These are phyloP conservation scores for Arremon aurantiirostris DNA, from an alignment of 2,797 vertebrate genomes.

Conservation along the genomic window DNA sequence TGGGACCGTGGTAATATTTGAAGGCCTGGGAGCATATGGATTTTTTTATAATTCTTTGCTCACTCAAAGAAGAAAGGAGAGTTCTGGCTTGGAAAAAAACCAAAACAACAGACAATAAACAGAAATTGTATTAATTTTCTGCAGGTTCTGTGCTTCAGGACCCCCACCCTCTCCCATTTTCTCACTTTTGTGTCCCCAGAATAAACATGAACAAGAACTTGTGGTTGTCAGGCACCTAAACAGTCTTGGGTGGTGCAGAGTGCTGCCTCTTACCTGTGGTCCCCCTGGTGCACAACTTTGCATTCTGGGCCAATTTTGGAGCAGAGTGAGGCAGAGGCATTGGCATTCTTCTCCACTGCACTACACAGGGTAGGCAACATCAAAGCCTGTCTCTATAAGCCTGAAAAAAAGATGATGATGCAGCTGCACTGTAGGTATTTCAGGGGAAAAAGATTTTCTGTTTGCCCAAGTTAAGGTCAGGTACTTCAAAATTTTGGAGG, in stretches of 20 bases:
- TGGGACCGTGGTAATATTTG: neutral
- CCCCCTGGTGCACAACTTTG: neutral
- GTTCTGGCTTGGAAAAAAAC: neutral
- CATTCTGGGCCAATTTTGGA: neutral
- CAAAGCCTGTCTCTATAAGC: neutral
- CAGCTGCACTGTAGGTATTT: neutral
- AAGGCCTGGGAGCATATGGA: neutral
- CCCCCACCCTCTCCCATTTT: neutral
- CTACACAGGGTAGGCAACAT: neutral
- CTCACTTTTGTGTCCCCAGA: neutral
- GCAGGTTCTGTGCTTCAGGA: neutral
- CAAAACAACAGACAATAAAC: neutral
- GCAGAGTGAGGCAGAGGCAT: neutral
- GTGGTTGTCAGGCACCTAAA: neutral
- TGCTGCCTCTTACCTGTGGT: neutral
- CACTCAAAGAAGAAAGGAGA: neutral
- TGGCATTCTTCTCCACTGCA: neutral
- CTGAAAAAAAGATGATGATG: neutral
- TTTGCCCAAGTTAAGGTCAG: neutral
- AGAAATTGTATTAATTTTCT: neutral
- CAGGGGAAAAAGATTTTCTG: neutral
- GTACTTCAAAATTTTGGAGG: neutral
- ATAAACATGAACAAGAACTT: neutral
- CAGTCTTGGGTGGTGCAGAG: neutral
- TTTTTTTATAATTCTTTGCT: slow-evolving; percentile 25